Conservation (phyloP, 2,113 vertebrate genomes). For the Artemisiospiza belli region DNA sequence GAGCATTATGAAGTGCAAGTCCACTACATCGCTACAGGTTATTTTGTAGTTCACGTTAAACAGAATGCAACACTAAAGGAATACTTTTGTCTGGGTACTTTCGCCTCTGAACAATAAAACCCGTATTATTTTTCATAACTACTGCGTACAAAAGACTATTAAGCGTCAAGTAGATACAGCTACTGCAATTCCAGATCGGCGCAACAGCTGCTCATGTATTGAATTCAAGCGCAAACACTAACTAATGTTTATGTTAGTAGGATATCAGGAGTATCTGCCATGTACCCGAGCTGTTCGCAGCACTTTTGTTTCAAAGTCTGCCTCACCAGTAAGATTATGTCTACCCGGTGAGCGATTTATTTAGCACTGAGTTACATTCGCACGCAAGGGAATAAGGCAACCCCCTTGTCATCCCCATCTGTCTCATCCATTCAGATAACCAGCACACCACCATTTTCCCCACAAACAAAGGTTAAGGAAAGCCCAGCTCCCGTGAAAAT, state of each 20-base stretch:
- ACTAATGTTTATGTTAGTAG: neutral
- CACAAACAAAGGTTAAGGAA: constrained; percentile 14
- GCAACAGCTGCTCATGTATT: neutral
- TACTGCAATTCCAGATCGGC: neutral
- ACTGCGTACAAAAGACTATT: neutral
- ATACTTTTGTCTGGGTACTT: neutral
- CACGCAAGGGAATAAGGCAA: neutral
- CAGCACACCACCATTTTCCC: constrained; percentile 33
- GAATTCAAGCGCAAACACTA: neutral
- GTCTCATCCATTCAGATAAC: neutral
- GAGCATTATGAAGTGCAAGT: neutral
- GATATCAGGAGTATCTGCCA: neutral
- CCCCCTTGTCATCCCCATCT: neutral
- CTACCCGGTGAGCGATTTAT: neutral
- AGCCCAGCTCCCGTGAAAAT: neutral
- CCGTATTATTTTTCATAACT: neutral
- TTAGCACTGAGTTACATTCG: neutral
- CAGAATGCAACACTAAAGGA: neutral
- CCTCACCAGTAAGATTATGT: neutral
- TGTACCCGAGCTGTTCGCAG: neutral
- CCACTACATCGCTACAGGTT: neutral
- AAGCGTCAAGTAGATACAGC: neutral
- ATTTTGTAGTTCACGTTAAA: neutral
- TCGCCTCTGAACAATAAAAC: neutral
- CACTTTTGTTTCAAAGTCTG: neutral